phyloP scores from a whole-genome alignment of 2,797 vertebrate species.

The Bradypodion ventrale region DNA sequence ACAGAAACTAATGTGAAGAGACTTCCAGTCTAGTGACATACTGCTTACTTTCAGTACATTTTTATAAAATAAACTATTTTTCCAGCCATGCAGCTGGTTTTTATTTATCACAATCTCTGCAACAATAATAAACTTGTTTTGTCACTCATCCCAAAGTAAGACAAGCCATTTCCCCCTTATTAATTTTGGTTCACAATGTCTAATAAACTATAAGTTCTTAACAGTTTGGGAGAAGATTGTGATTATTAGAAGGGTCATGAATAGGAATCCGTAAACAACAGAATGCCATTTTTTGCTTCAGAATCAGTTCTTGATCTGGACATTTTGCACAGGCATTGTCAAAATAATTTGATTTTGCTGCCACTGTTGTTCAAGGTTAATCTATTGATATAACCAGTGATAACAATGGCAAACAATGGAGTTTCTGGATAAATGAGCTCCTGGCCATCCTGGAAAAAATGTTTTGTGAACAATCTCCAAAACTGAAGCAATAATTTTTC shows the following conservation, averaged over 20 bases:
- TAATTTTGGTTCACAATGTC: constrained; percentile 14
- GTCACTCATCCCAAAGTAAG: constrained; percentile 12
- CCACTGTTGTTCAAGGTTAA: not conserved
- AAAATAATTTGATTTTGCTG: not conserved
- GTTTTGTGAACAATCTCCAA: not conserved
- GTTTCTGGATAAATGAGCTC: not conserved
- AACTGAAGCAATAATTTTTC: not conserved
- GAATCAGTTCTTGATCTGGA: not conserved
- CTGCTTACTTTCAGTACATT: constrained; percentile 26
- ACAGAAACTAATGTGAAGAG: not conserved
- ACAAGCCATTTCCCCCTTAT: not conserved
- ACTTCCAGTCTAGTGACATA: not conserved
- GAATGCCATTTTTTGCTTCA: not conserved
- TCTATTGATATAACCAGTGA: not conserved
- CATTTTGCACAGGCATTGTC: accelerated
- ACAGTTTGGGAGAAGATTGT: constrained; percentile 22
- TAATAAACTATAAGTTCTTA: not conserved
- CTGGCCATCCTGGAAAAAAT: not conserved
- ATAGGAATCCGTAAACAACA: not conserved
- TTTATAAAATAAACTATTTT: constrained; percentile 9
- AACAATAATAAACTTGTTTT: constrained; percentile 18
- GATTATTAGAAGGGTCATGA: not conserved
- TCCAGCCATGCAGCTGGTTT: constrained; percentile 26
- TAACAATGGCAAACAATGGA: not conserved
- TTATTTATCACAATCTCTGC: constrained; percentile 23